Percentiles rank a stretch among this genome's conserved stretches.
These are phyloP conservation scores for Timema podura DNA, from an alignment of 2,888 invertebrate genomes.

Conservation along the genomic window DNA sequence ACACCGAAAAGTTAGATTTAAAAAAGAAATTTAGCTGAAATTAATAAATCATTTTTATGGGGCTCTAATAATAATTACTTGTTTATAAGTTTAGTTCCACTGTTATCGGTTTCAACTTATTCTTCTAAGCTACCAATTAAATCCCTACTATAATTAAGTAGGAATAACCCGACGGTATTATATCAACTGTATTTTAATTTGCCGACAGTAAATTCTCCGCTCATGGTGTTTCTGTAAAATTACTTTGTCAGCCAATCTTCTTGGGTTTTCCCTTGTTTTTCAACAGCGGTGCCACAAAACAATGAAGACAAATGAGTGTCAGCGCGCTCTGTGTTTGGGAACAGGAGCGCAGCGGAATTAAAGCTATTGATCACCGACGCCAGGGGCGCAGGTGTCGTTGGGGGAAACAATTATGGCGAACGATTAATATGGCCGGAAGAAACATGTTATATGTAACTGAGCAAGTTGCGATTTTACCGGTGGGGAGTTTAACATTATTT, in stretches of 20 bases:
- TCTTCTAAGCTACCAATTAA: too few relatives aligned
- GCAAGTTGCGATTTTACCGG: not conserved
- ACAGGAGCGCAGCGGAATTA: constrained; percentile 28
- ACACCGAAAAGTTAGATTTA: too few relatives aligned
- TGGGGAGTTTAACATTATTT: too few relatives aligned
- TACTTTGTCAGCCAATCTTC: constrained; percentile 14
- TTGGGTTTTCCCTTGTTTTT: constrained; percentile 12
- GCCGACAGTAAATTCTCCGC: constrained; percentile 9
- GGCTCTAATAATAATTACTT: too few relatives aligned
- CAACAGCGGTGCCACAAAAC: constrained; percentile 23
- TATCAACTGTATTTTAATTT: not conserved
- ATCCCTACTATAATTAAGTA: too few relatives aligned
- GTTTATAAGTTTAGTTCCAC: too few relatives aligned
- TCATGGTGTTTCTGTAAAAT: constrained; percentile 7
- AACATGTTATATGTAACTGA: not conserved
- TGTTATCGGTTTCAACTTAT: too few relatives aligned
- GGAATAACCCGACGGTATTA: too few relatives aligned
- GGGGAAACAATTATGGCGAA: constrained; percentile 24
- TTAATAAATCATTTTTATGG: too few relatives aligned
- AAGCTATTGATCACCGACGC: constrained; percentile 31
- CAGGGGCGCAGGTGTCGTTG: constrained; percentile 29
- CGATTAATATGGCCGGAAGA: constrained; percentile 20
- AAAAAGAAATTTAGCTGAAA: too few relatives aligned
- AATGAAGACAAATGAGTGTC: constrained; percentile 27
- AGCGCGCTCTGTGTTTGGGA: constrained; percentile 17